These are phyloP conservation scores for Cephus pygmeus DNA, from an alignment of 2,888 invertebrate species.

Conservation along the genomic window DNA sequence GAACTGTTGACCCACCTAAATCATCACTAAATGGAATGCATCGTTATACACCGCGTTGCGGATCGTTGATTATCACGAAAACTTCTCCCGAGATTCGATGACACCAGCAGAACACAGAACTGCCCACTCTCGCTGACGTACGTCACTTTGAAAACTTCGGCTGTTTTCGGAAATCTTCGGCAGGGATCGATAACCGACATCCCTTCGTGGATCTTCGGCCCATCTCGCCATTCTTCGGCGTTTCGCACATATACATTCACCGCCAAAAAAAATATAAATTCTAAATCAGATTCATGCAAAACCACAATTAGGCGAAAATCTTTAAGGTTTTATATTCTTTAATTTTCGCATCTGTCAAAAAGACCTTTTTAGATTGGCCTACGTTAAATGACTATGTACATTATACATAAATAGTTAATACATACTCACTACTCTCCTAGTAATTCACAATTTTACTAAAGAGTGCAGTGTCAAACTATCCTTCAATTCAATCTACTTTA, in stretches of 20 bases:
- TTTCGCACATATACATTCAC: neutral
- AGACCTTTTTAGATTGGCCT: too few relatives aligned
- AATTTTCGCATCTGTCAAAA: neutral
- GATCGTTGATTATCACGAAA: slow-evolving; percentile 10
- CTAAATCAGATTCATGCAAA: neutral
- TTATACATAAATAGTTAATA: neutral
- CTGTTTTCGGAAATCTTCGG: slow-evolving; percentile 48
- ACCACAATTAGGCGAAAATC: neutral
- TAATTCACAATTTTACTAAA: neutral
- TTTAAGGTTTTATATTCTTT: neutral
- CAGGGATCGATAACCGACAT: slow-evolving; percentile 50
- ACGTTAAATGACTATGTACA: neutral
- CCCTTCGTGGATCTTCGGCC: slow-evolving; percentile 34
- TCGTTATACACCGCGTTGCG: slow-evolving; percentile 17
- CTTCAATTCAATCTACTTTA: neutral
- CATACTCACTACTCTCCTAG: neutral
- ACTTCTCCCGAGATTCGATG: neutral
- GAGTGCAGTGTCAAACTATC: neutral
- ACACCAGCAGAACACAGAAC: slow-evolving; percentile 24
- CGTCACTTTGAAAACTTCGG: slow-evolving; percentile 46
- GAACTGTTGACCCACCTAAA: slow-evolving; percentile 9
- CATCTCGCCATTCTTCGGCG: slow-evolving; percentile 24
- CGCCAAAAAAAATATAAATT: neutral
- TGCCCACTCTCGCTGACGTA: slow-evolving; percentile 41
- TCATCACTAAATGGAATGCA: slow-evolving; percentile 29